Percentiles rank a stretch among this genome's conserved stretches.
These are phyloP conservation scores for Corvus cornix DNA, from an alignment of 2,113 vertebrate genomes.

Conservation along the genomic window DNA sequence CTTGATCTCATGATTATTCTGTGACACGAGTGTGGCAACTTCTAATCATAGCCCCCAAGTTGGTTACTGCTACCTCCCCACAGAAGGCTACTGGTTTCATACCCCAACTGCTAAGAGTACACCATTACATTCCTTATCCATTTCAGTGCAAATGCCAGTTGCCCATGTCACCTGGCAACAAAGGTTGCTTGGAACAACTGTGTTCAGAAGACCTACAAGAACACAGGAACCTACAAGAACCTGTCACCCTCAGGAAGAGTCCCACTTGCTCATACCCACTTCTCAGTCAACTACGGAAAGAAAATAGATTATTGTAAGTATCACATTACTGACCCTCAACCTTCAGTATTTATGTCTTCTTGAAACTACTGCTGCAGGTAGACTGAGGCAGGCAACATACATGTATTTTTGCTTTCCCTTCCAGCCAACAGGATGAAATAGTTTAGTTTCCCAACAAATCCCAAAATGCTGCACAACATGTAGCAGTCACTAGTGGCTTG, in stretches of 20 bases:
- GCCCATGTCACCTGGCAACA: rapidly evolving
- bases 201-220: not conserved
- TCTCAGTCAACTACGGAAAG: not conserved
- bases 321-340: not conserved
- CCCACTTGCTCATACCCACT: not conserved
- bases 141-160: not conserved
- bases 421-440: not conserved
- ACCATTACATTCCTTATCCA: not conserved
- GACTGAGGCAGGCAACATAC: not conserved
- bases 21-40: not conserved
- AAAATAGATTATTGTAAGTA: not conserved
- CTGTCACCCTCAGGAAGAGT: not conserved
- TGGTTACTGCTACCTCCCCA: not conserved
- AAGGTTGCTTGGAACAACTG: not conserved
- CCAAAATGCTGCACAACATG: rapidly evolving
- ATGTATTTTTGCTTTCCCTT: not conserved
- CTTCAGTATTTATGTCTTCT: not conserved
- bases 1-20: not conserved
- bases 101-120: not conserved
- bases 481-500: not conserved
- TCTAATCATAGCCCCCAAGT: rapidly evolving
- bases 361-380: not conserved
- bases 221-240: rapidly evolving
- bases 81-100: not conserved
- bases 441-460: not conserved